Evolutionary conservation across 2,113 vertebrate species (phyloP).

Genomic region (Oryzias javanicus): DNA sequence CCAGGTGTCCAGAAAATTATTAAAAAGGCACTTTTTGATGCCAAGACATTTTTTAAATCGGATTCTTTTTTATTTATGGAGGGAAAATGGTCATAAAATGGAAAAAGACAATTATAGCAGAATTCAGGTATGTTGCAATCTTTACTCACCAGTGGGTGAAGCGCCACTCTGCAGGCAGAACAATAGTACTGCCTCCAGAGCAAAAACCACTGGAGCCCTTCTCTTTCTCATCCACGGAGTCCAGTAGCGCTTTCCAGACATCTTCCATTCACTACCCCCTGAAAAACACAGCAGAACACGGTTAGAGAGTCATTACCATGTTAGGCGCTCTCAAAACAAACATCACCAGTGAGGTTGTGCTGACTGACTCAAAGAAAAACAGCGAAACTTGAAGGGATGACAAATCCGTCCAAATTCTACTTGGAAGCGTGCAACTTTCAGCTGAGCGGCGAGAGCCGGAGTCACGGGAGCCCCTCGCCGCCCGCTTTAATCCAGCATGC

Average conservation of each 20-base stretch:
- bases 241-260: constrained; percentile 73
- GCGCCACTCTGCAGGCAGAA: constrained; percentile 70
- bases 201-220: constrained; percentile 66
- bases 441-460: not conserved
- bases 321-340: constrained; percentile 20
- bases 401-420: not conserved
- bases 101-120: not conserved
- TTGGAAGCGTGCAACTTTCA: constrained; percentile 10
- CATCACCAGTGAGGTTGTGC: constrained; percentile 3
- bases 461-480: not conserved
- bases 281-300: constrained; percentile 36
- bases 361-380: constrained; percentile 18
- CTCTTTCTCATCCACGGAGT: constrained; percentile 75
- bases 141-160: constrained; percentile 62
- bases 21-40: constrained; percentile 9
- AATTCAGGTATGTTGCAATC: not conserved
- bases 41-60: not conserved
- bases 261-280: constrained; percentile 77
- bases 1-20: constrained; percentile 50
- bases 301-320: constrained; percentile 41
- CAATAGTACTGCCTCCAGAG: constrained; percentile 70
- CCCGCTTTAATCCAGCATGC: constrained; percentile 10
- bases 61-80: not conserved
- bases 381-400: not conserved
- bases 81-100: too few species aligned